These are phyloP conservation scores for Zaprionus nigranus DNA, from an alignment of 1,140 invertebrate genomes.

Conservation along the genomic window DNA sequence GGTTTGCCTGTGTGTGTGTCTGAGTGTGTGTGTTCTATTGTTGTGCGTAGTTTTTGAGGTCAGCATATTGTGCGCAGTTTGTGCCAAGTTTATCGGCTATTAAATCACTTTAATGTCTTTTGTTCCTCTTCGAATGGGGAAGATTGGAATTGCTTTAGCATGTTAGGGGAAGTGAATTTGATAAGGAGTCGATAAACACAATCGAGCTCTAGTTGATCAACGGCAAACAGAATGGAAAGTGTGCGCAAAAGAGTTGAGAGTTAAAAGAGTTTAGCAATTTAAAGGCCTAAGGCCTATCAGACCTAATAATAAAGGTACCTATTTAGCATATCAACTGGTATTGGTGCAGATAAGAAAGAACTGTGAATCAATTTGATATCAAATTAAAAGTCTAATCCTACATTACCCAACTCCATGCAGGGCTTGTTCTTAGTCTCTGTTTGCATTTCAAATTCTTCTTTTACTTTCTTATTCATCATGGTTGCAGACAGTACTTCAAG, in stretches of 20 bases:
- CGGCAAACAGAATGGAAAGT: no score
- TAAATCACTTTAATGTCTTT: slow-evolving; percentile 79
- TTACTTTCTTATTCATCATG: neutral
- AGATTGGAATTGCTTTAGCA: neutral
- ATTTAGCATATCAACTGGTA: neutral
- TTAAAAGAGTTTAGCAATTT: neutral
- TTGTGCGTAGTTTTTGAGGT: slow-evolving; percentile 57
- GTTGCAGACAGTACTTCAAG: neutral
- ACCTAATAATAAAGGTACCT: no score
- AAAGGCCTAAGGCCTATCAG: no score
- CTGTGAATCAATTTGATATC: no score
- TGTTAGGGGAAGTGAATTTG: slow-evolving; percentile 5
- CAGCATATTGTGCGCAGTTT: slow-evolving; percentile 42
- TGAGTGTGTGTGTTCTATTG: slow-evolving; percentile 32
- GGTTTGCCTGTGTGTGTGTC: slow-evolving; percentile 57
- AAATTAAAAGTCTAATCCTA: no score
- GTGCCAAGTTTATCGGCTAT: slow-evolving; percentile 72
- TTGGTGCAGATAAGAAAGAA: neutral
- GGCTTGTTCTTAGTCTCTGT: neutral
- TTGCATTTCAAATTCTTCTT: neutral
- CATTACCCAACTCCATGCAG: no score
- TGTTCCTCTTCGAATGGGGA: neutral
- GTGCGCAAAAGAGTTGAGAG: neutral
- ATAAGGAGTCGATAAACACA: slow-evolving; percentile 29
- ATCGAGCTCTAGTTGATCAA: slow-evolving; percentile 19